Evolutionary conservation across 2,888 invertebrate species (phyloP).

Genomic region (Xylota sylvarum): DNA sequence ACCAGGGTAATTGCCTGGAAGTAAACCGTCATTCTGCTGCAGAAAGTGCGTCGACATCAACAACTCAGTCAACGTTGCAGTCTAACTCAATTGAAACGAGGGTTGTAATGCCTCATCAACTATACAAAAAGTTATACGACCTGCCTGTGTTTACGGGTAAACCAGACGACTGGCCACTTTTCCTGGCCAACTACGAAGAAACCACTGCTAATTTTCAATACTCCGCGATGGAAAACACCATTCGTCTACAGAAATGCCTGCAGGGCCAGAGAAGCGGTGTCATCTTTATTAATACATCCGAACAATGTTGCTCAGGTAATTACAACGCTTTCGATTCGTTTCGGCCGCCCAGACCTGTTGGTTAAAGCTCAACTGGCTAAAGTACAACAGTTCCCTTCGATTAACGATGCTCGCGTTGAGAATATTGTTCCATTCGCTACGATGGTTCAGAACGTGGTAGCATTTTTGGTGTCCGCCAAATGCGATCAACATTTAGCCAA

Average conservation of each 20-base stretch:
- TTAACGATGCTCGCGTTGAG: neutral
- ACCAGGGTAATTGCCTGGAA: neutral
- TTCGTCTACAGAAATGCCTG: constrained; percentile 8
- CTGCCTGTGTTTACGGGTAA: neutral
- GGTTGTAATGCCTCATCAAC: neutral
- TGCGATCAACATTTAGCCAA: constrained; percentile 12
- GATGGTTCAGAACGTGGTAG: neutral
- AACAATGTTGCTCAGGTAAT: neutral
- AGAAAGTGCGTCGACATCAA: neutral
- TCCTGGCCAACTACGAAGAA: too few species aligned
- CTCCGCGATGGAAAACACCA: constrained; percentile 4
- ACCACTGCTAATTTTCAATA: neutral
- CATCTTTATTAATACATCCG: neutral
- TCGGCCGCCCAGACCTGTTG: neutral
- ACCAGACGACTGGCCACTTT: too few species aligned
- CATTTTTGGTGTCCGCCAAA: neutral
- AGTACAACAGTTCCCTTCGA: neutral
- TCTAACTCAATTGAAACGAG: too few species aligned
- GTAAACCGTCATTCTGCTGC: neutral
- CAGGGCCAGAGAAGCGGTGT: neutral
- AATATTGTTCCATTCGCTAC: neutral
- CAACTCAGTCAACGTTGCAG: neutral
- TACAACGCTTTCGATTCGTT: neutral
- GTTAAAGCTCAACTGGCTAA: constrained; percentile 17
- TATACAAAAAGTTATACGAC: neutral